Evolutionary conservation across 2,113 vertebrate species (phyloP), one percentile per base, ranked within the genome.

Genomic region (Eclectus roratus): DNA sequence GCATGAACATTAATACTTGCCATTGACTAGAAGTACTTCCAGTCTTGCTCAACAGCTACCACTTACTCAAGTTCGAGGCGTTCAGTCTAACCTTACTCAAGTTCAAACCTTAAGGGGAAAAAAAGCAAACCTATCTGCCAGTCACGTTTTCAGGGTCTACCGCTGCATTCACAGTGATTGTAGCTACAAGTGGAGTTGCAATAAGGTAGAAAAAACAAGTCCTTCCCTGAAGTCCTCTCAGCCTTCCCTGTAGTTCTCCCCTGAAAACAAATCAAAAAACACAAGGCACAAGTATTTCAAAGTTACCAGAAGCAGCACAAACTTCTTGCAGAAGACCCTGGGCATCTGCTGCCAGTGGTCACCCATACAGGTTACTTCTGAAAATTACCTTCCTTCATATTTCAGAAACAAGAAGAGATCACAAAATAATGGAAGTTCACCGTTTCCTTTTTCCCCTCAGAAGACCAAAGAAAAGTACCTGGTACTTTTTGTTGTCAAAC

Each of bases 331-430:
- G 43, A 83, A 71, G 39, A 55, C 24, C 11, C 17, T 10, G 35
- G 10, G 15, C 55, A 87, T 17, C 28, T 85, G 43, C n/a, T 79
- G 35, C n/a, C 3, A 1, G 20, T 11, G 58, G 41, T 82, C 41
- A 88, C 21, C 11, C 7, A 6, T 33, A 87, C 17, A 70, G 23
- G 23, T 76, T 19, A 69, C 74, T 90, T 85, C 90, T 44, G 44
- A 56, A 83, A 94, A 82, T 37, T 21, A 74, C 58, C 60, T 80
- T 79, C 52, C 79, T 82, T 77, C 39, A 3, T 35, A 58, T 44
- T 86, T 74, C 39, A 78, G 61, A 92, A 94, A 74, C 50, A 70
- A 66, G 92, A 95, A 94, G 76, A 90, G 11, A 70, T 16, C n/a
- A 71, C 46, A 55, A 84, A 83, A 86, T 72, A 72, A 74, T 50